Evolutionary conservation across 2,113 vertebrate genomes (phyloP).

Genomic region (Herpailurus yagouaroundi): DNA sequence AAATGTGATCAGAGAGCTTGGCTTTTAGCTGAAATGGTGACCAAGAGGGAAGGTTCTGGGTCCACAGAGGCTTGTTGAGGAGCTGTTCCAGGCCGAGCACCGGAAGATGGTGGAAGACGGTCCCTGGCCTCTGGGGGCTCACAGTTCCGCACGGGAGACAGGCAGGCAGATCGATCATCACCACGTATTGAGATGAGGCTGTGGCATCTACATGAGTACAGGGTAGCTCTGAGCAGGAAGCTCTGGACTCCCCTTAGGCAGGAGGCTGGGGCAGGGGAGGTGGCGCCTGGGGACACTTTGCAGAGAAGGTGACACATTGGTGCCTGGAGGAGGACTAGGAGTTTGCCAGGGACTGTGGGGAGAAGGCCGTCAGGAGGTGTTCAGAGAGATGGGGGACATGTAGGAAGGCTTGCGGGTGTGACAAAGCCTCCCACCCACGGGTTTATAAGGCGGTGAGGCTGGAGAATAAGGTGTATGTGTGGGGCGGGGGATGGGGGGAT

Average conservation of each 20-base stretch:
- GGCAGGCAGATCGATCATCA: neutral
- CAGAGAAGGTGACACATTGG: neutral
- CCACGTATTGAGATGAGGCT: fast-evolving
- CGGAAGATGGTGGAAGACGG: neutral
- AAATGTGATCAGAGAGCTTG: neutral
- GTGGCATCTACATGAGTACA: too few relatives aligned
- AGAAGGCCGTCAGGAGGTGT: neutral
- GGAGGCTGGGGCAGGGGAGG: neutral
- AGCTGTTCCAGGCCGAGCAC: neutral
- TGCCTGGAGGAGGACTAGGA: neutral
- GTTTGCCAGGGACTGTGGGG: too few relatives aligned
- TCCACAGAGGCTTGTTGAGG: neutral
- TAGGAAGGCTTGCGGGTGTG: neutral
- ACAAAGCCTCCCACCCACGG: neutral
- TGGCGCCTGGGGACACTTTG: neutral
- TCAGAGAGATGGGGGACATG: neutral
- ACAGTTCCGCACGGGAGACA: neutral
- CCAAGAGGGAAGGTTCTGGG: neutral
- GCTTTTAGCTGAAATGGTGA: neutral
- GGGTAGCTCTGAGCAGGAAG: neutral
- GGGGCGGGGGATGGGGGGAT: neutral
- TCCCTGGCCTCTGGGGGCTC: neutral
- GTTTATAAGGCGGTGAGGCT: neutral
- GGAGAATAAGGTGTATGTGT: neutral
- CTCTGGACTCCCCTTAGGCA: neutral